Base-by-base conservation (phyloP, 2,888 invertebrate genomes). In the Cactoblastis cactorum region DNA sequence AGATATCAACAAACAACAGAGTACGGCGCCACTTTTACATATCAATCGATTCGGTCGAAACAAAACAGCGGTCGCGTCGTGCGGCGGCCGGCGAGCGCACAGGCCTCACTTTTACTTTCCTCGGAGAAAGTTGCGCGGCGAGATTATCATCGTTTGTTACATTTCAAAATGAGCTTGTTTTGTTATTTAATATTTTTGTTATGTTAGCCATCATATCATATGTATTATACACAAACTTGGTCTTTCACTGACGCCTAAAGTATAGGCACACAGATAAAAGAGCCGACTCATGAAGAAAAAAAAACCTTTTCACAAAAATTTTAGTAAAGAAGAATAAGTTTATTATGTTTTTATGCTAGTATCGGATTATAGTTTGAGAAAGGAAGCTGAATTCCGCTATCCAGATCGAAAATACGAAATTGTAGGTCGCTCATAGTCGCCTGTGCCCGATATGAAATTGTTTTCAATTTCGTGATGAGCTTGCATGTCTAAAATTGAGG, bases 61-160 rank as follows among this genome's bases (percentile, higher is more conserved):
- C 28, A 28, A 28, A 9, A 9, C 28, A 28, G 28, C 28, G 28
- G 8, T 2, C 28, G 3, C 9, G 28, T 43, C 28, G 28, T 11
- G 38, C 9, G 37, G 6, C 22, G 22, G 22, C 22, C 5, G 28
- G 28, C 28, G 28, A 17, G 17, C 8, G 37, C 43, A 22, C 39
- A 8, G 39, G 28, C 43, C 15, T 24, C 43, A 43, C 43, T 43
- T 43, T 43, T 43, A 43, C 43, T 43, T 43, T 43, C 43, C 43
- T 28, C 43, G 28, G 43, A 43, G 43, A 43, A 43, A 43, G 43
- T 43, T 15, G 22, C 28, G 28, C 11, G 5, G 35, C 17, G 9
- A 37, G 28, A 22, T 28, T 28, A 32, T 41, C 43, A 4, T 14
- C 28, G 15, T 28, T 43, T 28, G 43, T 28, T 43, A 43, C 43